phyloP scores from a whole-genome alignment of 2,888 invertebrate genomes.

The Euplagia quadripunctaria region DNA sequence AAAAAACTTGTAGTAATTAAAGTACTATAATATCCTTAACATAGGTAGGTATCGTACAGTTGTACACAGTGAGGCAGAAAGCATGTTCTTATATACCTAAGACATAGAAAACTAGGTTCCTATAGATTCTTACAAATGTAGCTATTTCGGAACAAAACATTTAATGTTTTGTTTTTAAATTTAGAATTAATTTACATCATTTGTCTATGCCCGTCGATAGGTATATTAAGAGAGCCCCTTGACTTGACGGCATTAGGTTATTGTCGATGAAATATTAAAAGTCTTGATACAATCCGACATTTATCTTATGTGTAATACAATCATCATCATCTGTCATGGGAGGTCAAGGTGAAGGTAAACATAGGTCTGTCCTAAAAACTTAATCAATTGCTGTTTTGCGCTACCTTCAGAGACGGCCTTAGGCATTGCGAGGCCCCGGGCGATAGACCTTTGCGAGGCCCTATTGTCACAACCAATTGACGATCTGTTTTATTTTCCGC shows the following conservation, averaged over 20 bases:
- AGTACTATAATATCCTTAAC: background rate
- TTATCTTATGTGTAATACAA: background rate
- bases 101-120: slow-evolving; percentile 40
- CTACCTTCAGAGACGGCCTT: no score
- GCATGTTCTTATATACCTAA: slow-evolving; percentile 83
- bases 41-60: background rate
- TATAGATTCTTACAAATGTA: slow-evolving; percentile 13
- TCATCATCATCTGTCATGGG: background rate
- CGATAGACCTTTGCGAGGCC: no score
- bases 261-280: background rate
- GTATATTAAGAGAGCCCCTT: no score
- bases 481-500: no score
- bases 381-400: no score
- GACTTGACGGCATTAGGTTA: no score
- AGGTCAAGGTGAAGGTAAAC: background rate
- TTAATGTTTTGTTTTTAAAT: slow-evolving; percentile 1
- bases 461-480: no score
- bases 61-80: background rate
- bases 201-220: no score
- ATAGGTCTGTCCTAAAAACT: no score
- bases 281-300: background rate
- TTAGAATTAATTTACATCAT: background rate
- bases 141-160: slow-evolving; percentile 10
- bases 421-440: no score
- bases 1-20: background rate